Base-by-base conservation (phyloP, 2,888 invertebrate species). In the Athalia circularis region DNA sequence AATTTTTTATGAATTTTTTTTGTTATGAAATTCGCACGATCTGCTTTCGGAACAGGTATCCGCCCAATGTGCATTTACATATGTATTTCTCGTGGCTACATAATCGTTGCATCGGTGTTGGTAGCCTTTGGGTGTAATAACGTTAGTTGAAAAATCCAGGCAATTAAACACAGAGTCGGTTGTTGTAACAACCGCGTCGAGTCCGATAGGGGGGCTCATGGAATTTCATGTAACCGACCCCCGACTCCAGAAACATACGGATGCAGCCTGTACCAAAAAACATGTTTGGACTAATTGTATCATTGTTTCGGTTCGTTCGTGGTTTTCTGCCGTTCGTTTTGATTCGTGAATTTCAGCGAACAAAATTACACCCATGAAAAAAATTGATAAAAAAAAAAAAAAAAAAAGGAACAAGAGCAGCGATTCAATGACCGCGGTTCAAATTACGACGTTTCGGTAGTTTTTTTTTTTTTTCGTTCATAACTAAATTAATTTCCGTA, bases 271-370 rank as follows among this genome's bases (percentile, higher is more conserved):
- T 65, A 75, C 62, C 47, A 59, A 47, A 72, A 52, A 47, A 47
- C 72, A 59, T 78, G 78, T 80, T 74, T 77, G 47, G 48, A 68
- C 68, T 80, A 79, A 80, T 80, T 80, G 80, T 80, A 74, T 68
- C 50, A 62, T 61, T 68, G 65, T 29, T 67, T 72, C 59, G 68
- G 54, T 29, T 72, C 72, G 52, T 57, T 72, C 72, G 68, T 47
- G 59, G 72, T 13, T 72, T 72, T 29, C 15, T 57, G 47, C 47
- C 61, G 47, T 72, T 72, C 72, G 59, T 59, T 61, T 72, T 72
- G 57, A 72, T 72, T 72, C 45, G 52, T 59, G 72, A 72, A 47
- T 72, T 59, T 13, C 13, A 1, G 59, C 52, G 65, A 45, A 4
- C 48, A 48, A 45, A 64, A 65, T 13, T 48, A 13, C 29, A 48